Percentiles rank a stretch among this genome's conserved stretches.
Evolutionary conservation across 1,140 invertebrate species (phyloP).

Genomic region (Helicorthomorpha holstii): DNA sequence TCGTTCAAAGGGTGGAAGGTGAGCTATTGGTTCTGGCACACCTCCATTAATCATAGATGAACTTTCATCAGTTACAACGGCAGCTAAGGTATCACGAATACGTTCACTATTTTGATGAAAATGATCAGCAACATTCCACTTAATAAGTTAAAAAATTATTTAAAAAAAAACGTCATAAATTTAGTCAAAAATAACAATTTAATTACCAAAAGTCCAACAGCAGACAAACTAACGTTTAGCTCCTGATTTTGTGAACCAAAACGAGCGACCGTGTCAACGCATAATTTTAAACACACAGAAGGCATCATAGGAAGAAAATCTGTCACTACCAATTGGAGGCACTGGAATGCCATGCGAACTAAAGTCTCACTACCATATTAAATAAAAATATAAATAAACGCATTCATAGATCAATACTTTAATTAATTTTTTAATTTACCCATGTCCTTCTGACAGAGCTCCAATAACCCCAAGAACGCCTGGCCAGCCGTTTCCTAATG

Average conservation of each 20-base stretch:
- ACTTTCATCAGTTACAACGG: slow-evolving; percentile 64
- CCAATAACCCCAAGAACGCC: slow-evolving; percentile 85
- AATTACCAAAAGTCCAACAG: slow-evolving; percentile 81
- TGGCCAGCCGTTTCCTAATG: slow-evolving; percentile 83
- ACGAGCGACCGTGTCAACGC: slow-evolving; percentile 84
- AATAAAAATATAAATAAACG: slow-evolving; percentile 4
- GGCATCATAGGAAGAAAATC: slow-evolving; percentile 83
- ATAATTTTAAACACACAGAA: slow-evolving; percentile 67
- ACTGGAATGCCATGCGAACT: slow-evolving; percentile 86
- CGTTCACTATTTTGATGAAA: slow-evolving; percentile 88
- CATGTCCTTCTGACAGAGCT: slow-evolving; percentile 78
- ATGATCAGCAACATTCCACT: slow-evolving; percentile 98
- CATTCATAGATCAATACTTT: slow-evolving; percentile 3
- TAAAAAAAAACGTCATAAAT: slow-evolving; percentile 5
- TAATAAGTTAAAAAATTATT: slow-evolving; percentile 14
- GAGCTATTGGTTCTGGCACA: not conserved
- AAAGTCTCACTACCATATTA: slow-evolving; percentile 54
- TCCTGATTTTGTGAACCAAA: slow-evolving; percentile 94
- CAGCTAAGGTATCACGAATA: slow-evolving; percentile 49
- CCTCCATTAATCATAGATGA: no score
- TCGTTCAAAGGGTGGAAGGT: slow-evolving; percentile 62
- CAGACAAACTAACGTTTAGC: slow-evolving; percentile 94
- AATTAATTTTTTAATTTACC: slow-evolving; percentile 35
- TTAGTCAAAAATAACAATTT: slow-evolving; percentile 1
- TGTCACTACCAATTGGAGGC: slow-evolving; percentile 88